A percentile compares a stretch with the other conserved stretches of the same genome.
These are phyloP conservation scores for Lytechinus pictus DNA, from an alignment of 35 echinoderm and acorn worm species.

Conservation along the genomic window DNA sequence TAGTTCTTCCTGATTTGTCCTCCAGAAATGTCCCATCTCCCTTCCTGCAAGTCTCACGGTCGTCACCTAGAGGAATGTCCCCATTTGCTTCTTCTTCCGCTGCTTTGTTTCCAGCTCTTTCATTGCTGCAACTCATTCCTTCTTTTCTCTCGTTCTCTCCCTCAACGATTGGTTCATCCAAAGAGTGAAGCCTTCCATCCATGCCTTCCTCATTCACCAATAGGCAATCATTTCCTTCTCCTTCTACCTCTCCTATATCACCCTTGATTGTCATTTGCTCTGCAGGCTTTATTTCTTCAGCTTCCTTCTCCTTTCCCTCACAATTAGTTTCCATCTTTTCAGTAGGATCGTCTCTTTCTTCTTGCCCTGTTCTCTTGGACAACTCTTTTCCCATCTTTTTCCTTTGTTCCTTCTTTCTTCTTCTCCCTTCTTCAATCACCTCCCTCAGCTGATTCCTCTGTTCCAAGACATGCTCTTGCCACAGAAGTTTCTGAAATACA, in stretches of 20 bases:
- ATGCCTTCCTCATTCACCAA: background rate
- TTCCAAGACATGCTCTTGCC: background rate
- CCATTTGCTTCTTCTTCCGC: background rate
- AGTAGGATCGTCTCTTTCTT: background rate
- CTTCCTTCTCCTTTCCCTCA: background rate
- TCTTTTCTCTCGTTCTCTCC: background rate
- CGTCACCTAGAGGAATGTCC: background rate
- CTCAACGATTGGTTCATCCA: background rate
- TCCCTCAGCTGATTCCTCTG: background rate
- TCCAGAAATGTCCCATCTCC: background rate
- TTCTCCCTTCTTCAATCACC: constrained; percentile 31
- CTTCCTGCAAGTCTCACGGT: background rate
- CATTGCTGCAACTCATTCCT: background rate
- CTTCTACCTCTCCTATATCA: background rate
- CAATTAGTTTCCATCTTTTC: background rate
- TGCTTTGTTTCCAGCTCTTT: background rate
- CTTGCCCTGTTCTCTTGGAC: background rate
- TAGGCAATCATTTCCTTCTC: background rate
- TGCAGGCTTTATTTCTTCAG: background rate
- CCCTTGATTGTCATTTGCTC: background rate
- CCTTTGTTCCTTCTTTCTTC: constrained; percentile 20
- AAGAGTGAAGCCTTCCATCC: background rate
- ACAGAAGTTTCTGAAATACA: background rate
- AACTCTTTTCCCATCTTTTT: background rate
- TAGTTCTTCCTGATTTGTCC: background rate